These are phyloP conservation scores for Meloidogyne exigua DNA, from an alignment of 1,140 invertebrate genomes.

Conservation along the genomic window DNA sequence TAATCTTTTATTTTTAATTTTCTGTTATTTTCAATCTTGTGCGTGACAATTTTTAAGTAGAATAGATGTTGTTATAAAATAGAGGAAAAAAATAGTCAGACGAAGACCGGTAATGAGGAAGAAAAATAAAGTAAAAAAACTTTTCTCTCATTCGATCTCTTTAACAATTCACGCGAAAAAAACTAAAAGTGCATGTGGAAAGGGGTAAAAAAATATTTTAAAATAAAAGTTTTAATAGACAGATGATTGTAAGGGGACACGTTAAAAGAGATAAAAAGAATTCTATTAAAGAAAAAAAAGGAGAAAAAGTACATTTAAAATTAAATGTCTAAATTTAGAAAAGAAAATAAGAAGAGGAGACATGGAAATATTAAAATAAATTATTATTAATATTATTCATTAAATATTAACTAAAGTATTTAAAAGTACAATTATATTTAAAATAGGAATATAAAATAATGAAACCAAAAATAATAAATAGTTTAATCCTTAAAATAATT, in stretches of 20 bases:
- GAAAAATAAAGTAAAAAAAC: neutral
- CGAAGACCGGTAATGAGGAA: neutral
- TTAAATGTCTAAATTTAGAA: neutral
- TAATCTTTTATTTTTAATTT: constrained; percentile 5
- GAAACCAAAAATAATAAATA: too few species aligned
- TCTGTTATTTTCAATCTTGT: neutral
- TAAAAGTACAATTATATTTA: too few species aligned
- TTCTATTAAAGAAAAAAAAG: neutral
- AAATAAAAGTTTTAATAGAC: neutral
- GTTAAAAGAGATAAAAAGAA: constrained; percentile 4
- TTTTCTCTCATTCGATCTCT: neutral
- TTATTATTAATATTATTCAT: too few species aligned
- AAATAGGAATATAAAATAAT: too few species aligned
- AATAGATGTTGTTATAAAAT: neutral
- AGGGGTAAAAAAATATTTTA: neutral
- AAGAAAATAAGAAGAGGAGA: constrained; percentile 9
- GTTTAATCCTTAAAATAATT: too few species aligned
- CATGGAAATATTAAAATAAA: constrained; percentile 8
- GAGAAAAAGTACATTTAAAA: constrained; percentile 19
- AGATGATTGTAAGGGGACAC: neutral
- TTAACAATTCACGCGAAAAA: neutral
- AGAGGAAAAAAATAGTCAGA: neutral
- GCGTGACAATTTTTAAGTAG: neutral
- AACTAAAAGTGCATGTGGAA: neutral
- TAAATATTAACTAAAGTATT: too few species aligned